These are phyloP conservation scores for Nibea coibor DNA, from an alignment of 2,113 vertebrate genomes.

Conservation along the genomic window DNA sequence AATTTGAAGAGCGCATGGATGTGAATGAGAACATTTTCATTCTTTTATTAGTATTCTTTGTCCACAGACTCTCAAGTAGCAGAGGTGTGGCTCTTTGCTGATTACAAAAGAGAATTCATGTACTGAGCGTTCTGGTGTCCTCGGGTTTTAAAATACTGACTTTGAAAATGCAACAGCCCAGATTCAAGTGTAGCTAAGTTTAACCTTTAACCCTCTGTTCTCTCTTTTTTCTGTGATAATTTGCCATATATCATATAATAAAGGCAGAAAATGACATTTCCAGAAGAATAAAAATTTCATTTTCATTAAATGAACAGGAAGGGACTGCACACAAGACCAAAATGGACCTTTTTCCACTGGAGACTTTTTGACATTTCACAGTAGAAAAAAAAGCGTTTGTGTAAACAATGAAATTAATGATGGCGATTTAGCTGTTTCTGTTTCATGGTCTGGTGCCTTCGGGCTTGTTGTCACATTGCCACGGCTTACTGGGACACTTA, in stretches of 20 bases:
- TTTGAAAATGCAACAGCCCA: not conserved
- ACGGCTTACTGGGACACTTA: not conserved
- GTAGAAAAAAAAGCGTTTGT: not conserved
- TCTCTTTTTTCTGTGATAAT: not conserved
- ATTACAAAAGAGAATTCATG: slow-evolving; percentile 6
- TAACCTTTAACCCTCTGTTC: not conserved
- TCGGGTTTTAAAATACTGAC: not conserved
- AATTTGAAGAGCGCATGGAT: not conserved
- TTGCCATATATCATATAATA: not conserved
- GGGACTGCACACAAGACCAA: not conserved
- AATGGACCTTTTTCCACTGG: not conserved
- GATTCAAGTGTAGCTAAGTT: not conserved
- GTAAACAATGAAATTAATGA: slow-evolving; percentile 11
- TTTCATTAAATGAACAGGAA: not conserved
- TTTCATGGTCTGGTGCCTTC: not conserved
- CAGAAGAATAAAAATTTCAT: not conserved
- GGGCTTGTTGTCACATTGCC: not conserved
- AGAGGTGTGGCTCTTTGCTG: not conserved
- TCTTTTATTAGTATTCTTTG: not conserved
- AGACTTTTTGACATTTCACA: not conserved
- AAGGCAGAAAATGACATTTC: not conserved
- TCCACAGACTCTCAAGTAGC: not conserved
- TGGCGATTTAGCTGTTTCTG: not conserved
- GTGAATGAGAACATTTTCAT: not conserved
- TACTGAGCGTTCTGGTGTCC: not conserved